These are phyloP conservation scores for Acanthopleura granulata DNA, from an alignment of 2,888 invertebrate genomes.

Conservation along the genomic window DNA sequence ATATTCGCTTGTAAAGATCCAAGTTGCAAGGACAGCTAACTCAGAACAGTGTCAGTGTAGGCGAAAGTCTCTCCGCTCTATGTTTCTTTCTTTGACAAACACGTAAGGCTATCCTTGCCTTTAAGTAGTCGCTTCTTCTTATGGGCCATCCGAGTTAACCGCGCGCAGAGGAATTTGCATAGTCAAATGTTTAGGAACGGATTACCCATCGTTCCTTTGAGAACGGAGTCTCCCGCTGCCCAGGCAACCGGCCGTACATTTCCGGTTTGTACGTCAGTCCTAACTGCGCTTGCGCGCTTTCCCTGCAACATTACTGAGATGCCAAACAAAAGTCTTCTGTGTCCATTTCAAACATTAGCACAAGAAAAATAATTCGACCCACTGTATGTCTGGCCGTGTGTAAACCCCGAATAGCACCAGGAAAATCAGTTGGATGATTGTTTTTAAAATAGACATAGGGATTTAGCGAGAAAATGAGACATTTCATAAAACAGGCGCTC, in stretches of 20 bases:
- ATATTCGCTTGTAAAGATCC: too few species aligned
- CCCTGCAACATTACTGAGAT: not conserved
- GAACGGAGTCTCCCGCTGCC: not conserved
- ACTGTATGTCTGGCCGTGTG: not conserved
- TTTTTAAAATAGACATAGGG: slow-evolving; percentile 2
- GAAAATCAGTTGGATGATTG: not conserved
- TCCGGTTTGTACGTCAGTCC: not conserved
- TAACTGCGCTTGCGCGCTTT: not conserved
- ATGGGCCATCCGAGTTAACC: not conserved
- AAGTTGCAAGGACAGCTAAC: not conserved
- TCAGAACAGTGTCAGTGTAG: not conserved
- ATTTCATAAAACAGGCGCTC: not conserved
- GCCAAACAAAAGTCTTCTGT: not conserved
- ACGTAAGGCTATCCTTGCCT: not conserved
- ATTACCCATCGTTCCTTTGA: not conserved
- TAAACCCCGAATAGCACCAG: not conserved
- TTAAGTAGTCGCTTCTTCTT: not conserved
- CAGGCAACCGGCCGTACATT: not conserved
- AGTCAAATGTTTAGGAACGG: slow-evolving; percentile 2
- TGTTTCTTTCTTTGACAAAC: slow-evolving; percentile 3
- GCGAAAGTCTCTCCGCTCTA: not conserved
- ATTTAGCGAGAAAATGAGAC: not conserved
- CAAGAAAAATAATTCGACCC: slow-evolving; percentile 1
- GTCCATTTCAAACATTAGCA: not conserved
- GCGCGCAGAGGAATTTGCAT: not conserved